phyloP scores from a whole-genome alignment of 2,113 vertebrate species.

The Orthonyx spaldingii region DNA sequence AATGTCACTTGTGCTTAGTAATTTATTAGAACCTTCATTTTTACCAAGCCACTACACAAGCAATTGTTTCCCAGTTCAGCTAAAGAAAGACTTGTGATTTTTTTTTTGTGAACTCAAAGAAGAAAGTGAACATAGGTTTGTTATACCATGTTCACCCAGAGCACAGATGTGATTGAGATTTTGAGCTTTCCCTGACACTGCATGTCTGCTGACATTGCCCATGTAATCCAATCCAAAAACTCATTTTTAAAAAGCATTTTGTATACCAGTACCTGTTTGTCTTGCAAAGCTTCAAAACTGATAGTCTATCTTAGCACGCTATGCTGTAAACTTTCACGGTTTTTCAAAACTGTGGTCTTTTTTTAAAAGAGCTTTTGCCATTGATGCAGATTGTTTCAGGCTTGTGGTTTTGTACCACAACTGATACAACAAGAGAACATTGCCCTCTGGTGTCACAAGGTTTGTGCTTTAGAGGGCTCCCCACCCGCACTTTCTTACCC shows the following conservation, averaged over 20 bases:
- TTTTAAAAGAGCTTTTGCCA: neutral
- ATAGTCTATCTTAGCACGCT: neutral
- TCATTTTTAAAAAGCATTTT: neutral
- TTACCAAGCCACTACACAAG: neutral
- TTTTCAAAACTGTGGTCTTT: neutral
- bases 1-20: neutral
- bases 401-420: neutral
- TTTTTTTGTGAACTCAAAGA: neutral
- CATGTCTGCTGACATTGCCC: neutral
- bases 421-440: constrained; percentile 41
- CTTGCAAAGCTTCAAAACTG: neutral
- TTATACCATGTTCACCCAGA: neutral
- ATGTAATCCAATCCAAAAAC: neutral
- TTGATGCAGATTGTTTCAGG: neutral
- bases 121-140: neutral
- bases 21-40: neutral
- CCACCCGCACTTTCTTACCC: neutral
- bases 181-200: neutral
- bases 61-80: neutral
- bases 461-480: neutral
- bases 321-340: neutral
- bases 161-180: neutral
- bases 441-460: constrained; percentile 64
- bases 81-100: neutral
- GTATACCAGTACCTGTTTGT: neutral